These are phyloP conservation scores for Megamerina dolium DNA, from an alignment of 2,888 invertebrate species.

Conservation along the genomic window DNA sequence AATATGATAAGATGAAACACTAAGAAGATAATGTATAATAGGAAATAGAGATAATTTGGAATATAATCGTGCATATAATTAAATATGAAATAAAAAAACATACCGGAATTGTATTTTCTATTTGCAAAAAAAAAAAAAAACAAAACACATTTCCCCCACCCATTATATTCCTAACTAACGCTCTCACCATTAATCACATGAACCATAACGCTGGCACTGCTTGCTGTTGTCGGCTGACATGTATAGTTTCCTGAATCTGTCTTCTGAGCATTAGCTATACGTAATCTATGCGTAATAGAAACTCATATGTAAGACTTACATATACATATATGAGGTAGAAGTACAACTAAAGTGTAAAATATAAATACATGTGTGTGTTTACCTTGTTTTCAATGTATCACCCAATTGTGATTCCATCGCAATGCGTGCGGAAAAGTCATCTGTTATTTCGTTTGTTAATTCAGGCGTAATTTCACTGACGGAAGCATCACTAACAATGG, in stretches of 20 bases:
- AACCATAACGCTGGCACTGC: constrained; percentile 76
- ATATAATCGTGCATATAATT: constrained; percentile 5
- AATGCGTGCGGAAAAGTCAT: constrained; percentile 41
- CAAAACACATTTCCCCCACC: too few species aligned
- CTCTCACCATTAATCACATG: constrained; percentile 80
- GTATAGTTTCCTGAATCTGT: constrained; percentile 84
- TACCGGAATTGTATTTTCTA: too few species aligned
- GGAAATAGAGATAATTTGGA: neutral
- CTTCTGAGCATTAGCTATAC: constrained; percentile 66
- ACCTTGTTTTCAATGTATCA: constrained; percentile 68
- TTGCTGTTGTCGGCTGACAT: constrained; percentile 80
- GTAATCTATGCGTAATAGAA: too few species aligned
- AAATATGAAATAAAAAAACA: neutral
- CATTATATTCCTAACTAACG: too few species aligned
- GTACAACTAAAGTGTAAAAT: too few species aligned
- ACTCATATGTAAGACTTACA: too few species aligned
- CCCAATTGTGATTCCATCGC: constrained; percentile 48
- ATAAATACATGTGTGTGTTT: too few species aligned
- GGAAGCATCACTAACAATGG: neutral
- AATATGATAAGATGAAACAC: too few species aligned
- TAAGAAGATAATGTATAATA: neutral
- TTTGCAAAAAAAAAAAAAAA: too few species aligned
- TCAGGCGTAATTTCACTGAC: constrained; percentile 12
- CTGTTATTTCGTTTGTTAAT: constrained; percentile 34
- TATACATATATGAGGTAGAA: too few species aligned